Evolutionary conservation across 2,113 vertebrate species (phyloP), one percentile per base, ranked within the genome.

Genomic region (Montifringilla adamsi): DNA sequence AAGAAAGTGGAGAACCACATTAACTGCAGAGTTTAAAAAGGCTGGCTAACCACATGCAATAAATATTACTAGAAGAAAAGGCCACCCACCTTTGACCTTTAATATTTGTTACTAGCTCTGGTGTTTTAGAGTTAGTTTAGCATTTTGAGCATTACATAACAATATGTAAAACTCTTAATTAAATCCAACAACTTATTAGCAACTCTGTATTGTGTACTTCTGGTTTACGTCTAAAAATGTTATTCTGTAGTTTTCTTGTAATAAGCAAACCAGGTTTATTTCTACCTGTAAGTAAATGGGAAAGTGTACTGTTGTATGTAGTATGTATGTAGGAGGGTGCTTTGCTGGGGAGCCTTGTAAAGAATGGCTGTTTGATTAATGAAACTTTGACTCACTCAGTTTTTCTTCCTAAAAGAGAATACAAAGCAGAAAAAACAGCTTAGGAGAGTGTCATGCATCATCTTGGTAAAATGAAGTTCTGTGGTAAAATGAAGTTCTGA

Each of bases 11-110:
- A 96, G 95, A 96, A 92, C 94, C 74, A 87, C 95, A 97, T 98
- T 97, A 98, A 93, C 94, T 94, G 75, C 87, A 90, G 70, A 97
- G 92, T 97, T 97, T 97, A 31, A 94, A 94, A 97, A 96, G 90
- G 35, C 95, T 97, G 95, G 96, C 92, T 97, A 97, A 98, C 97
- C 97, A 97, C 94, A 93, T 87, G 89, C 94, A 96, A 90, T 97
- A 97, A 98, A 97, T 97, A 97, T 97, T 98, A 97, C 97, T 97
- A 97, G 97, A 96, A 94, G 91, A 95, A 94, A 94, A 96, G 94
- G 96, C 96, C 96, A 98, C 96, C 94, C 97, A 96, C 96, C 97
- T 97, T 97, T 98, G 96, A 95, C 97, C 97, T 97, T 96, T 92
- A 90, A 60, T 95, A 87, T 69, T 89, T 96, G 86, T 95, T 95